phyloP scores from a whole-genome alignment of 2,888 invertebrate species.

The Iselma pallidipennis region DNA sequence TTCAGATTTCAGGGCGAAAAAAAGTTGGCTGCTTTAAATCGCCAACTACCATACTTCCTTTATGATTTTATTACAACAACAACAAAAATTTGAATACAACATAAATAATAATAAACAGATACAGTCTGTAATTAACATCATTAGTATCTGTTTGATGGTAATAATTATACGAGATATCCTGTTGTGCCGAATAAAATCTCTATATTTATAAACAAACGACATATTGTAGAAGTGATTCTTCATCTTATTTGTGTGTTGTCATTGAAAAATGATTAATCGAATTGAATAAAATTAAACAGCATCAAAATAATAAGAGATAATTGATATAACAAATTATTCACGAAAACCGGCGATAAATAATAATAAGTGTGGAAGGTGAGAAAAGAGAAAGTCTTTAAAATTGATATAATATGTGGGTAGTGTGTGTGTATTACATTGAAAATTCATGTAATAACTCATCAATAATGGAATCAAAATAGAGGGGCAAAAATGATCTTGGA shows the following conservation, averaged over 20 bases:
- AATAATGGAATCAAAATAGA: not conserved
- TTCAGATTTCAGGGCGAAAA: slow-evolving; percentile 7
- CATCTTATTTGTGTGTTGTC: no score
- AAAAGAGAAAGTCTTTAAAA: not conserved
- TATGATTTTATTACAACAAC: slow-evolving; percentile 1
- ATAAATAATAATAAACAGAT: not conserved
- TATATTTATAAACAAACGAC: not conserved
- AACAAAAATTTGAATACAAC: not conserved
- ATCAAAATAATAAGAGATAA: not conserved
- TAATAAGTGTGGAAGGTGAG: not conserved
- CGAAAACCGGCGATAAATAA: not conserved
- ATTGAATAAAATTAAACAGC: not conserved
- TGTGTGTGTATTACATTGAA: not conserved
- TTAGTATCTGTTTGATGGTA: not conserved
- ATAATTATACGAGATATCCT: not conserved
- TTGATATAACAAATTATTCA: not conserved
- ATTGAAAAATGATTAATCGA: not conserved
- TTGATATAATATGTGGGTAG: not conserved
- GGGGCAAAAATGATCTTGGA: not conserved
- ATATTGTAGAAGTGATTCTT: not conserved
- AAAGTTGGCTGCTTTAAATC: slow-evolving; percentile 4
- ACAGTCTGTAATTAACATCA: not conserved
- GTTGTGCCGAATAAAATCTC: not conserved
- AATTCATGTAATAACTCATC: not conserved
- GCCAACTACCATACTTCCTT: no score